Evolutionary conservation across 1,140 invertebrate genomes (phyloP).

Genomic region (Pogonomyrmex barbatus): DNA sequence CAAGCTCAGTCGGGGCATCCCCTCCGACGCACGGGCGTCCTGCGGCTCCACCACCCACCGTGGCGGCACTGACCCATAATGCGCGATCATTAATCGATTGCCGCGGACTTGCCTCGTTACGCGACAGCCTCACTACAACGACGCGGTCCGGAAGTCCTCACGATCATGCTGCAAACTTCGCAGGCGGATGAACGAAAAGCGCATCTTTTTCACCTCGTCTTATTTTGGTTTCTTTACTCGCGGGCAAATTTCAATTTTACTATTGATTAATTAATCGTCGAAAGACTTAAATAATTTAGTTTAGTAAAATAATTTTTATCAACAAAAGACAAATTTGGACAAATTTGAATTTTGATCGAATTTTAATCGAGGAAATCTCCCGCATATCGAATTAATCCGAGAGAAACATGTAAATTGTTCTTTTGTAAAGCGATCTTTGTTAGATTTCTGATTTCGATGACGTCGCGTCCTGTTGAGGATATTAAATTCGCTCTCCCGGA

Average conservation of each 20-base stretch:
- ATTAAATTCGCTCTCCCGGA: conserved; percentile 29
- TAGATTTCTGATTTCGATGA: not conserved
- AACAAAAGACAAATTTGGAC: not conserved
- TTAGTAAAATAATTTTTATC: not conserved
- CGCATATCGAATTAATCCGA: not conserved
- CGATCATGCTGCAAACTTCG: not conserved
- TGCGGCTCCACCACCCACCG: conserved; percentile 96
- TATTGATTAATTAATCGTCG: not conserved
- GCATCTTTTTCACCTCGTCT: not conserved
- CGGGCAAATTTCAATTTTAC: not conserved
- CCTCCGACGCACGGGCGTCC: conserved; percentile 94
- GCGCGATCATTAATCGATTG: conserved; percentile 66
- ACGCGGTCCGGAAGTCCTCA: conserved; percentile 26
- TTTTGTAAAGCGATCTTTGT: not conserved
- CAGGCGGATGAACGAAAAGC: not conserved
- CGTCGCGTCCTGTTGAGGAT: not conserved
- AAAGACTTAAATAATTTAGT: not conserved
- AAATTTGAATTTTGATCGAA: not conserved
- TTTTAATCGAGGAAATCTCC: not conserved
- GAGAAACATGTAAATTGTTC: not conserved
- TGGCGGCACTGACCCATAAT: conserved; percentile 91
- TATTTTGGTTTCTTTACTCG: not conserved
- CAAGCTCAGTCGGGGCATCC: conserved; percentile 91
- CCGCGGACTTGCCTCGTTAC: not conserved
- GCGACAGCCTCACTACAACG: conserved; percentile 4